Evolutionary conservation across 1,140 invertebrate genomes (phyloP), one percentile per base, ranked within the genome.

Genomic region (Muscidifurax raptorellus): DNA sequence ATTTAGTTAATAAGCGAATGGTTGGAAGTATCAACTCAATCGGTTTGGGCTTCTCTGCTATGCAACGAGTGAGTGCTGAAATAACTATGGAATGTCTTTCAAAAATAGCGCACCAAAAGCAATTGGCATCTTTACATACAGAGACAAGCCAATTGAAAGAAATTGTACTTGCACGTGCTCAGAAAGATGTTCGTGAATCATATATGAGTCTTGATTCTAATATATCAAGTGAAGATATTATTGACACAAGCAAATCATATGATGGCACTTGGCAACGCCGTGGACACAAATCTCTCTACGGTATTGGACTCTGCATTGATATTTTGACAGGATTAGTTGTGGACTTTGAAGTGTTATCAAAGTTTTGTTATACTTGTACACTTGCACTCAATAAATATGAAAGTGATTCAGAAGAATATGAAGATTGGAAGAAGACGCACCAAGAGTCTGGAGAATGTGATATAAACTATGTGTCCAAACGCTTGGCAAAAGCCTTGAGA

Each of bases 361-460:
- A 69, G 28, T 69, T 69, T 69, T 69, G 67, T 30, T 30, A n/a
- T 12, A 2, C n/a, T n/a, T 69, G 74, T 64, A 30, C 76, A 77
- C 9, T 71, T 83, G 15, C 72, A 32, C 30, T 66, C 47, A 22
- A 66, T 32, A 66, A 76, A 75, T 22, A 77, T 15, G 52, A 59
- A 59, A 13, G 22, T 15, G 47, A 83, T 77, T 77, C 74, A 40
- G 59, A 72, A 72, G 40, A 44, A 83, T 36, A 27, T 36, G 7
- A n/a, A 28, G 47, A 66, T 30, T 67, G 82, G 28, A 69, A 69
- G 28, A n/a, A 69, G 28, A 69, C 10, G n/a, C 67, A 69, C 67
- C n/a, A 69, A n/a, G 28, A 69, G 52, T 15, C 12, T 15, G 52
- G 22, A 59, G 2, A 59, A 59, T 59, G 52, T 59, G 52, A 32